Conservation (phyloP, 2,113 vertebrate species). For the Amblyornis subalaris region DNA sequence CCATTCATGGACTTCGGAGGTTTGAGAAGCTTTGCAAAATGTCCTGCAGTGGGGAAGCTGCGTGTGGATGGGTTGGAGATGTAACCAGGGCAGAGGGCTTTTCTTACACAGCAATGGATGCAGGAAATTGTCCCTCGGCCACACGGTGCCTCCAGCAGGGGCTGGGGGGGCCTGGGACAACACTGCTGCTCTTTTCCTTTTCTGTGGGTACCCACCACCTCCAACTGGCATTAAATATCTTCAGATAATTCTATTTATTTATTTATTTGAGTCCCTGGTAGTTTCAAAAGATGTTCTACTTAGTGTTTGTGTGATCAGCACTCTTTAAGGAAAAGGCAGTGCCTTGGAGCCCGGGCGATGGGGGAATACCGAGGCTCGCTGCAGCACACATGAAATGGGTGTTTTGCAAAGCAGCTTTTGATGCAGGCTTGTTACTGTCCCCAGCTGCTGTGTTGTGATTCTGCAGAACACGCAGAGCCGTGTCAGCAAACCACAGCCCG, state of each 20-base stretch:
- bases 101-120: accelerated
- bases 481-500: neutral
- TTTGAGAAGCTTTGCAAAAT: neutral
- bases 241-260: neutral
- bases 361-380: neutral
- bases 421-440: neutral
- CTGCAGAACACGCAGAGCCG: neutral
- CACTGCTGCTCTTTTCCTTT: neutral
- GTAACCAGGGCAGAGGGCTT: neutral
- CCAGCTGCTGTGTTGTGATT: neutral
- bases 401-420: conserved; percentile 35
- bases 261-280: neutral
- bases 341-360: neutral
- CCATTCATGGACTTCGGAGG: neutral
- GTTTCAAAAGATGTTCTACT: conserved; percentile 10
- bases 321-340: neutral
- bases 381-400: neutral
- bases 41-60: neutral
- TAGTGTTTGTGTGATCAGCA: neutral
- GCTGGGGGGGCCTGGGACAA: accelerated
- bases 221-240: neutral
- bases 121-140: neutral
- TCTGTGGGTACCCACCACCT: neutral
- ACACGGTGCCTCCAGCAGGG: accelerated
- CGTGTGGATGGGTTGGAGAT: neutral